Conservation (phyloP, 2,797 vertebrate genomes). For the Poecilia picta region DNA sequence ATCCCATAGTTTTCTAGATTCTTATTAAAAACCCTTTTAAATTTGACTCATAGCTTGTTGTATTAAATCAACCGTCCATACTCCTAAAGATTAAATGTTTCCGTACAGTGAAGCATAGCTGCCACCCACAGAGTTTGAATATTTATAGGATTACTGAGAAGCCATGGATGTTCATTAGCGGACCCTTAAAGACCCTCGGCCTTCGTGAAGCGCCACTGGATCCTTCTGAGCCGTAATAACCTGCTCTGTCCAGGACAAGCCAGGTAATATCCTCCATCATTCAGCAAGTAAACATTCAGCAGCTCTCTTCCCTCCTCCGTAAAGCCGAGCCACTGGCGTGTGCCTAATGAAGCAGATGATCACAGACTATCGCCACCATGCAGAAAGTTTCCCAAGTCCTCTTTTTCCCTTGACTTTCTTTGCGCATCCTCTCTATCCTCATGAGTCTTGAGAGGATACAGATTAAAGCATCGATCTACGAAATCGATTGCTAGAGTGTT, state of each 20-base stretch:
- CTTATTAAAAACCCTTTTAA: too few species aligned
- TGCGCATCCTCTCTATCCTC: slow-evolving; percentile 31
- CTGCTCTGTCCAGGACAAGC: slow-evolving; percentile 25
- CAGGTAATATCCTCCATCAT: neutral
- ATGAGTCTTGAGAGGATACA: slow-evolving; percentile 24
- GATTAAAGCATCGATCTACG: slow-evolving; percentile 57
- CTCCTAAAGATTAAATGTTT: neutral
- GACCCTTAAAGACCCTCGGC: slow-evolving; percentile 5
- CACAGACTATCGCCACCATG: slow-evolving; percentile 16
- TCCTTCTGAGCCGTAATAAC: slow-evolving; percentile 24
- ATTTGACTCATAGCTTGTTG: neutral
- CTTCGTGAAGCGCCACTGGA: slow-evolving; percentile 12
- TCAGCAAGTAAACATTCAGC: slow-evolving; percentile 26
- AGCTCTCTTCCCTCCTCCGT: neutral
- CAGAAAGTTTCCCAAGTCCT: slow-evolving; percentile 23
- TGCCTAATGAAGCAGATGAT: neutral
- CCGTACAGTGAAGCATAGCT: neutral
- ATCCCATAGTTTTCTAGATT: neutral
- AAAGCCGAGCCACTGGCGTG: neutral
- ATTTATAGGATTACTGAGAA: slow-evolving; percentile 37
- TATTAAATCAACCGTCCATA: neutral
- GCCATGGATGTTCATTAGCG: slow-evolving; percentile 39
- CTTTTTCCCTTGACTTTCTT: slow-evolving; percentile 1
- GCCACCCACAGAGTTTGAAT: slow-evolving; percentile 40
- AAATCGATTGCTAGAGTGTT: slow-evolving; percentile 43